Evolutionary conservation across 2,888 invertebrate species (phyloP), one percentile per base, ranked within the genome.

Genomic region (Microdon myrmicae): DNA sequence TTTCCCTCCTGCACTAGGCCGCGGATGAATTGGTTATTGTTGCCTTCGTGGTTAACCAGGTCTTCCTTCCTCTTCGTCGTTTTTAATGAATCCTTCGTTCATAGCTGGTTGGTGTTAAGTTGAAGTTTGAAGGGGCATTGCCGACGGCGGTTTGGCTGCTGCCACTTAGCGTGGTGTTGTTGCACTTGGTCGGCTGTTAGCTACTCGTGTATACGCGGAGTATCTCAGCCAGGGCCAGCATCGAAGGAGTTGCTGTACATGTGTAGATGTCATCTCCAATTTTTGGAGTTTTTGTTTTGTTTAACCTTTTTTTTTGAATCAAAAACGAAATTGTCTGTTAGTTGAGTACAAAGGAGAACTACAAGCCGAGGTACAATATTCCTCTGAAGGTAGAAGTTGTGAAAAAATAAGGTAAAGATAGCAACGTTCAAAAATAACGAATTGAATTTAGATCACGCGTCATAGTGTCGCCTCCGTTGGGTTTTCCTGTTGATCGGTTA

Each of bases 401-500:
- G 25, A 8, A 28, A 37, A 39, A 32, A 23, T 16, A 35, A 28
- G 19, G 28, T 5, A 49, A 9, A 43, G 5, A 9, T 48, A 41
- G 16, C n/a, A n/a, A n/a, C n/a, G 17, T 17, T 12, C 2, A 10
- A 8, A 9, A 35, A 68, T 34, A 70, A 70, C 66, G 69, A 68
- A 68, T 68, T 68, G 70, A 70, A 70, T 70, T 70, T 64, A 69
- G 69, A 70, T 70, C 68, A 68, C 70, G 70, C 70, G 69, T 70
- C 70, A 70, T 68, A 68, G 68, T 70, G 70, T 70, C 70, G 70
- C 70, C 70, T 70, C 70, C 55, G 70, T 70, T 69, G 58, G 59
- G 45, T 68, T 69, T 56, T 39, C 34, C 58, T 58, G 48, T 64
- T 67, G 67, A 54, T 67, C 43, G 48, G 61, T 43, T 31, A 31